Evolutionary conservation across 2,113 vertebrate genomes (phyloP).

Genomic region (Toxotes jaculatrix): DNA sequence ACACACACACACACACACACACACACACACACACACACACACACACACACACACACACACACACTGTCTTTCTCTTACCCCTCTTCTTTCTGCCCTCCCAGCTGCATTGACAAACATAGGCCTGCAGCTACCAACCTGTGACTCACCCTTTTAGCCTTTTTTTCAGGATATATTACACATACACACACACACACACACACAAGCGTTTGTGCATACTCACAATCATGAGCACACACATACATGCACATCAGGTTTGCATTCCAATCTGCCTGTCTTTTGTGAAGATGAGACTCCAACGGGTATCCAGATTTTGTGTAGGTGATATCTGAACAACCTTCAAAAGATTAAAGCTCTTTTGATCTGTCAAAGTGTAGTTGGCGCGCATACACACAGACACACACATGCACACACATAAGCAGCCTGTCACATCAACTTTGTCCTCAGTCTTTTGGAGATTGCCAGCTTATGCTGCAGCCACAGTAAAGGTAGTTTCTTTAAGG

Average conservation of each 20-base stretch:
- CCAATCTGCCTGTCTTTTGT: conserved; percentile 55
- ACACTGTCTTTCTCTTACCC: not conserved
- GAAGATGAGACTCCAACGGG: conserved; percentile 46
- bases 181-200: conserved; percentile 32
- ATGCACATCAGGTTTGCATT: conserved; percentile 30
- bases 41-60: not conserved
- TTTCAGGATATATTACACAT: conserved; percentile 18
- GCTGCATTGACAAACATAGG: conserved; percentile 39
- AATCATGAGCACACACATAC: not conserved
- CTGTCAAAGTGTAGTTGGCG: conserved; percentile 2
- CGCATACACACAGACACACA: not conserved
- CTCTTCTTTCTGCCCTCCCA: conserved; percentile 3
- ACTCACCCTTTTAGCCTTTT: conserved; percentile 53
- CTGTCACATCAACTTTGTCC: not conserved
- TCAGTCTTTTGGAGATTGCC: not conserved
- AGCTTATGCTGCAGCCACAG: not conserved
- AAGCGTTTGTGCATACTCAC: not conserved
- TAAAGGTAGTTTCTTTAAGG: not conserved
- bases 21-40: not conserved
- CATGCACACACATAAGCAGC: not conserved
- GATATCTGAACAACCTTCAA: conserved; percentile 68
- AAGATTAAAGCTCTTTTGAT: conserved; percentile 67
- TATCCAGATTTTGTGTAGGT: conserved; percentile 49
- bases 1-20: not conserved
- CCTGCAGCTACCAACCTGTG: conserved; percentile 63